Base-by-base conservation (phyloP, 2,888 invertebrate genomes). In the Amblyjoppa proteus region DNA sequence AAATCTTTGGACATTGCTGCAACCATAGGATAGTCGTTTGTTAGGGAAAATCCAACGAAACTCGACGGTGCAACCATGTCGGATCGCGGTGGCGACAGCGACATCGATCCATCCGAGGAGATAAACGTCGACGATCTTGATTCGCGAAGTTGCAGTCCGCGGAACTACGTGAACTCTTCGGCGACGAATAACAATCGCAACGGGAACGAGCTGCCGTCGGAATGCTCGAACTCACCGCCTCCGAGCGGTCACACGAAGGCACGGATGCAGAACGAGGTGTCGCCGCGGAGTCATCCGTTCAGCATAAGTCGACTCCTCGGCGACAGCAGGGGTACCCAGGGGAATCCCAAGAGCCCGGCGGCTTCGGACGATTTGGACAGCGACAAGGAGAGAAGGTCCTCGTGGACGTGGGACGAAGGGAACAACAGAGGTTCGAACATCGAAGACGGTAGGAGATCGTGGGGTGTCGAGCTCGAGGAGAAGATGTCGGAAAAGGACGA, bases 41-140 rank as follows among this genome's bases (percentile, higher is more conserved):
- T 31, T 7, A 2, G n/a, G 34, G 45, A 73, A 69, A 58, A 45
- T 20, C 61, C 45, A 51, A 49, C 7, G 20, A 41, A 16, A 25
- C 11, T 71, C 41, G 20, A 34, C 20, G 6, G 61, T 31, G 53
- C 56, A 81, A 85, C 31, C 81, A 93, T 93, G 93, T 93, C 93
- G 86, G 91, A 92, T 77, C 93, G 88, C 90, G 93, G 91, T 11
- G 86, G 86, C 71, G 93, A 92, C 87, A 93, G 93, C 87, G 93
- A 94, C 84, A 89, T 92, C 83, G 94, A 93, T 83, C 91, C 92
- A 75, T 91, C 92, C 86, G 94, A 93, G 89, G 94, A 94, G 90
- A 94, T 94, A 81, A 94, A 94, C 88, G 94, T 94, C 56, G 94
- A 94, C 84, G 94, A 93, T 76, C 91, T 92, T 3, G 93, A 93